Evolutionary conservation across 2,888 invertebrate species (phyloP), one percentile per base, ranked within the genome.

Genomic region (Drosophila cracens): DNA sequence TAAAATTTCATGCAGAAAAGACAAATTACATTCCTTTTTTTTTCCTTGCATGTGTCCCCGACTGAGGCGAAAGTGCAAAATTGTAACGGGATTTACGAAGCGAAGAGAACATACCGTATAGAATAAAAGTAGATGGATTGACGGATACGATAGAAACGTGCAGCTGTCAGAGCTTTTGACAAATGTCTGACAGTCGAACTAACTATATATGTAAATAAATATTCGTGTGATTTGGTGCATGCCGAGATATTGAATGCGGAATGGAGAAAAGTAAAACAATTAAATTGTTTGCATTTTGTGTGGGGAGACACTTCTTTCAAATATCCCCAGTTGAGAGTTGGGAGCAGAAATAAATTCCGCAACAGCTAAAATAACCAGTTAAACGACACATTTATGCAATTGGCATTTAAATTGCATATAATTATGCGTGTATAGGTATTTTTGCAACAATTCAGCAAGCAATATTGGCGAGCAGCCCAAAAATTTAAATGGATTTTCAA

Each of bases 1-100:
- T 76, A 68, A 67, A 79, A 75, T 67, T 79, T 60, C 70, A 64
- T 57, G 49, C 57, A 66, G 61, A 74, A 77, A 74, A 74, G 74
- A 66, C 79, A 79, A 79, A 79, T 65, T 60, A 63, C 69, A 66
- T 77, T 27, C 2, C 4, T 21, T 21, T 29, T 36, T 8, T 8
- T 16, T 36, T 1, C 5, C 13, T 7, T 36, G 54, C 18, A n/a
- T 36, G 33, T 51, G 34, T 8, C 43, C n/a, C 46, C 56, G 58
- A 43, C 52, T 53, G 49, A 38, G 51, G 56, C 75, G 54, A 74
- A 66, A 79, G 76, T 79, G 69, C 79, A 78, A 78, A 76, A 73
- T 64, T 73, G 79, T 61, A 58, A 49, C 57, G 67, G 58, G 76
- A 58, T 72, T 72, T 63, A 43, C 63, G 60, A 67, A 58, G 56